These are phyloP conservation scores for Epirrhoe alternata DNA, from an alignment of 2,888 invertebrate genomes.

Conservation along the genomic window DNA sequence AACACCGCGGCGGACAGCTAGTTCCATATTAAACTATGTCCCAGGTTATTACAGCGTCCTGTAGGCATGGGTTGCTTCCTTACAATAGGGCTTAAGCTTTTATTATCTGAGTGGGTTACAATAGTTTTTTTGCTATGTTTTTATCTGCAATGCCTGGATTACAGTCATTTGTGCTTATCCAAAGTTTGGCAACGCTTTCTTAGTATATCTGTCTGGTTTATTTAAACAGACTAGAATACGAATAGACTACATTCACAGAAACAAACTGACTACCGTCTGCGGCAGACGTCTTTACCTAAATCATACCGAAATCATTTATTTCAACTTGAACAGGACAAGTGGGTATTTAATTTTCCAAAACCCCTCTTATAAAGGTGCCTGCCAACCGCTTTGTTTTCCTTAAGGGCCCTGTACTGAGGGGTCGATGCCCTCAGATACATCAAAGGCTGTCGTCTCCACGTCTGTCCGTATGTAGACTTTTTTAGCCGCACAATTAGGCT, in stretches of 20 bases:
- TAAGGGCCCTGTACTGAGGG: constrained; percentile 42
- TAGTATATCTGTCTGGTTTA: not conserved
- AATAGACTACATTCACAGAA: not conserved
- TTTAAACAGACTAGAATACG: not conserved
- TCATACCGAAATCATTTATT: constrained; percentile 20
- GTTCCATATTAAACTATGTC: too few species aligned
- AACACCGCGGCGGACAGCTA: too few species aligned
- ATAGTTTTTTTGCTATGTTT: too few species aligned
- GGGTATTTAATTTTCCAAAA: constrained; percentile 30
- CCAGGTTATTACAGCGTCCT: too few species aligned
- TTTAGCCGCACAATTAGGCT: constrained; percentile 75
- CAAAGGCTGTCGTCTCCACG: constrained; percentile 58
- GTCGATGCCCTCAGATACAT: constrained; percentile 55
- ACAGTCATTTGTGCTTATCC: too few species aligned
- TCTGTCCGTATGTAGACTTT: constrained; percentile 58
- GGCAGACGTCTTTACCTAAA: constrained; percentile 15
- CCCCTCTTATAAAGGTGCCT: constrained; percentile 30
- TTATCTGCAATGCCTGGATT: too few species aligned
- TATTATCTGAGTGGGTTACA: too few species aligned
- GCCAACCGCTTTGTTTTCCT: constrained; percentile 34
- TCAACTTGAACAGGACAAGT: constrained; percentile 19
- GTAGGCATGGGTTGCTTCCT: too few species aligned
- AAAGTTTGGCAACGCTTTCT: too few species aligned
- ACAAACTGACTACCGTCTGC: constrained; percentile 7
- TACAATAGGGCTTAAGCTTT: too few species aligned